phyloP scores from a whole-genome alignment of 2,888 invertebrate species.

The Drosophila kuntzei region DNA sequence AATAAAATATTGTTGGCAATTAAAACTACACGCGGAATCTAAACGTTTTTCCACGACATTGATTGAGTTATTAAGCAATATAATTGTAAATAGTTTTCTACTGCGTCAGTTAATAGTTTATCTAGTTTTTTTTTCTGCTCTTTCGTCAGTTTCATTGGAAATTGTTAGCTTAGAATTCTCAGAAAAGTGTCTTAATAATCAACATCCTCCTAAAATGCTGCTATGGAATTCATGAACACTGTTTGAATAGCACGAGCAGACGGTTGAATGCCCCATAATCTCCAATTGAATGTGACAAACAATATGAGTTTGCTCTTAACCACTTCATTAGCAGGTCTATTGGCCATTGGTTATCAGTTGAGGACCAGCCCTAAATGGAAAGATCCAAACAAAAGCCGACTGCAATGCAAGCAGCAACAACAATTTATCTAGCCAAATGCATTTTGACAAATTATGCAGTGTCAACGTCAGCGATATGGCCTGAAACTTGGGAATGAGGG shows the following conservation, averaged over 20 bases:
- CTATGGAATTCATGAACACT: constrained; percentile 36
- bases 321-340: constrained; percentile 60
- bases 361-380: constrained; percentile 16
- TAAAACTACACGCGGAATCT: not conserved
- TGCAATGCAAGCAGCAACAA: constrained; percentile 43
- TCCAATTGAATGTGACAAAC: constrained; percentile 29
- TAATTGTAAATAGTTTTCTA: not conserved
- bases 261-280: constrained; percentile 64
- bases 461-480: constrained; percentile 60
- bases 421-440: constrained; percentile 60
- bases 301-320: constrained; percentile 12
- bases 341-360: constrained; percentile 58
- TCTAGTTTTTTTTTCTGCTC: not conserved
- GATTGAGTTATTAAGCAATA: not conserved
- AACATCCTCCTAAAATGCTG: constrained; percentile 65
- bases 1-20: not conserved
- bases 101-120: not conserved
- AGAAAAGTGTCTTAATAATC: constrained; percentile 15
- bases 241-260: not conserved
- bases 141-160: constrained; percentile 2
- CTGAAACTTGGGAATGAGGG: not conserved
- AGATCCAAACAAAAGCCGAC: constrained; percentile 33
- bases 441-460: constrained; percentile 72
- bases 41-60: not conserved
- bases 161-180: constrained; percentile 11